Evolutionary conservation across 2,888 invertebrate genomes (phyloP), one percentile per base, ranked within the genome.

Genomic region (Himalopsyche tibetana): DNA sequence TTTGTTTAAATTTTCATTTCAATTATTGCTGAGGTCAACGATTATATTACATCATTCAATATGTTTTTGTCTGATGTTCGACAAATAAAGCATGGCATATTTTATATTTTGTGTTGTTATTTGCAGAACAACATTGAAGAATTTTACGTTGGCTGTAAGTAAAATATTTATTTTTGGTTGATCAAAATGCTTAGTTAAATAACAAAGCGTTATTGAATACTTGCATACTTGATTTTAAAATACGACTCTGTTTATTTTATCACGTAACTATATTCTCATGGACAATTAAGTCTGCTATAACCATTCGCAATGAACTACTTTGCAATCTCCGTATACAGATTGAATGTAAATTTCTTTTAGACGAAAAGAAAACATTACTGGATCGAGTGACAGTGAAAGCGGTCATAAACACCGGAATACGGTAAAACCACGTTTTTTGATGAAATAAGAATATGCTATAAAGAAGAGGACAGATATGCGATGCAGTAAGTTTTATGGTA

Each of bases 281-380:
- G 36, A 11, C 19, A 63, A 63, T 63, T 63, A 38, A 19, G 74
- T 38, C 15, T 36, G 36, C 36, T 38, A 36, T 74, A 74, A 74
- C 3, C 74, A 36, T 74, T 74, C 5, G 28, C 36, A 38, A 74
- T 74, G 28, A 36, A 74, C 74, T 36, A 74, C 15, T 74, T 38
- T 38, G 74, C 15, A 74, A 74, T 36, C 28, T 19, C 15, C 38
- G 38, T 36, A 74, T 74, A 56, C n/a, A 55, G 82, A 74, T 63
- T 85, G 82, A 79, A 82, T 82, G 55, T 74, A 51, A 51, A 82
- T 81, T 42, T 85, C 82, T 69, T 81, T 28, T 19, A 63, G 85
- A 82, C 79, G 82, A 85, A 85, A 85, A 45, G 69, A 74, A 82
- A 82, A 81, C 56, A 82, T 55, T 85, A 28, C 38, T 36, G 51